Evolutionary conservation across 2,113 vertebrate genomes (phyloP).

Genomic region (Nothobranchius kuhntae): DNA sequence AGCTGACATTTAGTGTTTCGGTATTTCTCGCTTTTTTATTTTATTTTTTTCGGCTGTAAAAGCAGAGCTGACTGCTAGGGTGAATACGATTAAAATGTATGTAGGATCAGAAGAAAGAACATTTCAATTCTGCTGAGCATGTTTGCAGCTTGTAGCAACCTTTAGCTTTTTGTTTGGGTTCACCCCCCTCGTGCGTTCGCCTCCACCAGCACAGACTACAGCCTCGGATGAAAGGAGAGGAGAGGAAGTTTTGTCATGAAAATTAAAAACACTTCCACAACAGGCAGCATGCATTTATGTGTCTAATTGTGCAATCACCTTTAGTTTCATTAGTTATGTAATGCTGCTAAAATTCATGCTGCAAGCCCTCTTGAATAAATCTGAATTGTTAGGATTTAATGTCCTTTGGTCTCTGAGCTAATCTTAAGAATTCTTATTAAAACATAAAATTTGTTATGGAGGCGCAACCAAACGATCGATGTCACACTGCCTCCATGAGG

Average conservation of each 20-base stretch:
- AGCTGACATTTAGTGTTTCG: background rate
- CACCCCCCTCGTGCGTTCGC: background rate
- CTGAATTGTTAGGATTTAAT: too few species aligned
- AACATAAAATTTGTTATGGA: background rate
- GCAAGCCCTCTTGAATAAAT: too few species aligned
- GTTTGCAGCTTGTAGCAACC: background rate
- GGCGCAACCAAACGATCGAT: background rate
- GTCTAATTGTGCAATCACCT: conserved; percentile 16
- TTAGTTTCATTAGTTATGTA: conserved; percentile 10
- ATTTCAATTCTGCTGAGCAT: background rate
- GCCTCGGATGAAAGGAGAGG: background rate
- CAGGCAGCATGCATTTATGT: background rate
- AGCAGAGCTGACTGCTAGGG: background rate
- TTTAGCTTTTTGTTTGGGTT: conserved; percentile 2
- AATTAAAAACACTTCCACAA: conserved; percentile 9
- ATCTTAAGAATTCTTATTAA: background rate
- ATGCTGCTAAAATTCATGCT: conserved; percentile 17
- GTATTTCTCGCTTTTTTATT: too few species aligned
- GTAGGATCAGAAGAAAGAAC: too few species aligned
- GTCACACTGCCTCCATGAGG: conserved; percentile 1
- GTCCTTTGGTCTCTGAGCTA: background rate
- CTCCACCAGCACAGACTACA: background rate
- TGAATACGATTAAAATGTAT: too few species aligned
- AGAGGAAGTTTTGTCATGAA: background rate
- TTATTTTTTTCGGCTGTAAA: background rate